Percentiles rank a stretch among this genome's conserved stretches.
Evolutionary conservation across 2,888 invertebrate species (phyloP).

Genomic region (Xestia rhomboidea): DNA sequence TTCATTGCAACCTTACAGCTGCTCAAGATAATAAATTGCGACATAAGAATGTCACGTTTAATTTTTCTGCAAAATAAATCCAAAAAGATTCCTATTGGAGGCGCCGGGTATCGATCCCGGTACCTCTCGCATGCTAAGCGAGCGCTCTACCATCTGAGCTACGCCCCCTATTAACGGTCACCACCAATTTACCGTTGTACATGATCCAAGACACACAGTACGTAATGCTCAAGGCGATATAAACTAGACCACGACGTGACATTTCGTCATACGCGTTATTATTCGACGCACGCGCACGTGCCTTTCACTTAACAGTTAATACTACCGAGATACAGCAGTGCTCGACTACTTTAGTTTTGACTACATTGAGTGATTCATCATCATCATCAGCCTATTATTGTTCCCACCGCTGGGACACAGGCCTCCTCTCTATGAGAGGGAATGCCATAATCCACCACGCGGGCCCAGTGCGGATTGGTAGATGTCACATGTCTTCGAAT

Average conservation of each 20-base stretch:
- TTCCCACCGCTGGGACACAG: too few relatives aligned
- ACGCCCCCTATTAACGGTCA: slow-evolving; percentile 45
- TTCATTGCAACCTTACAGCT: not conserved
- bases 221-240: slow-evolving; percentile 26
- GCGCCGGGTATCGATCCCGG: slow-evolving; percentile 90
- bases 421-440: too few relatives aligned
- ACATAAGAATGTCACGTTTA: not conserved
- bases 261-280: slow-evolving; percentile 42
- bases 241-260: slow-evolving; percentile 50
- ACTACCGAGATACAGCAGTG: not conserved
- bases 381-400: too few relatives aligned
- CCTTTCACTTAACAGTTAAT: slow-evolving; percentile 49
- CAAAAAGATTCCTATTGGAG: slow-evolving; percentile 74
- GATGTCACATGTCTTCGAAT: too few relatives aligned
- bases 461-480: too few relatives aligned
- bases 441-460: too few relatives aligned
- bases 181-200: slow-evolving; percentile 18
- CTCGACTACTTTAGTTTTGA: slow-evolving; percentile 2
- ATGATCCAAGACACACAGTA: slow-evolving; percentile 5
- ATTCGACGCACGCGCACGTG: slow-evolving; percentile 32
- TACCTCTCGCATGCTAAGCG: slow-evolving; percentile 89
- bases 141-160: slow-evolving; percentile 86
- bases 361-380: too few relatives aligned
- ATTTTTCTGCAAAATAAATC: not conserved
- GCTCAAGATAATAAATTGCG: not conserved